Evolutionary conservation across 1,140 invertebrate genomes (phyloP).

Genomic region (Vanessa atalanta): DNA sequence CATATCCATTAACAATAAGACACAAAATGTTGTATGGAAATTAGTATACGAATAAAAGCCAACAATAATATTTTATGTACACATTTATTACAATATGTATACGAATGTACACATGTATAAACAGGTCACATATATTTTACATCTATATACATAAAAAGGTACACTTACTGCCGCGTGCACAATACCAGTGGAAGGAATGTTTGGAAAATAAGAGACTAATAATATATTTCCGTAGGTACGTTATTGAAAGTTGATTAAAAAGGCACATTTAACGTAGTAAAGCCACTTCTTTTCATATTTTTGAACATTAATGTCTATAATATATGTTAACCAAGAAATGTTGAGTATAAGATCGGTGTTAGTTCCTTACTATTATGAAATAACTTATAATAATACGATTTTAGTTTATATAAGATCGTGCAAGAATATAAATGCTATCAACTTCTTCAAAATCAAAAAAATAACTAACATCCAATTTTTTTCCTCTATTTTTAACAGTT

Average conservation of each 20-base stretch:
- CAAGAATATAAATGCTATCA: not conserved
- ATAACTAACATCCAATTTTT: not conserved
- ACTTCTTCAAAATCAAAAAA: not conserved
- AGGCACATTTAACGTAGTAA: too few species aligned
- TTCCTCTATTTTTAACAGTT: not conserved
- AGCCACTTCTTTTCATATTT: not conserved
- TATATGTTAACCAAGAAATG: not conserved
- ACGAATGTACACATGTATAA: constrained; percentile 71
- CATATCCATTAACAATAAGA: not conserved
- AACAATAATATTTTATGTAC: constrained; percentile 56
- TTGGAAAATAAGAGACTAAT: constrained; percentile 46
- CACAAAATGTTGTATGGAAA: not conserved
- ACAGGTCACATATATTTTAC: constrained; percentile 67
- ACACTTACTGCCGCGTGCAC: constrained; percentile 55
- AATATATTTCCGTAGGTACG: not conserved
- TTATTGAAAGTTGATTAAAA: not conserved
- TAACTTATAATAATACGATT: not conserved
- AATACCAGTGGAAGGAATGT: constrained; percentile 66
- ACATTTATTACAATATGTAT: constrained; percentile 74
- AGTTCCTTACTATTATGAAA: not conserved
- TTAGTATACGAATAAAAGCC: constrained; percentile 25
- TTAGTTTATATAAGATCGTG: not conserved
- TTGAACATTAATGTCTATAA: not conserved
- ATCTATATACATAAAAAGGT: constrained; percentile 62
- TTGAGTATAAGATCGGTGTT: constrained; percentile 3